These are phyloP conservation scores for Saimiri boliviensis DNA, from an alignment of 2,113 vertebrate genomes.

Conservation along the genomic window DNA sequence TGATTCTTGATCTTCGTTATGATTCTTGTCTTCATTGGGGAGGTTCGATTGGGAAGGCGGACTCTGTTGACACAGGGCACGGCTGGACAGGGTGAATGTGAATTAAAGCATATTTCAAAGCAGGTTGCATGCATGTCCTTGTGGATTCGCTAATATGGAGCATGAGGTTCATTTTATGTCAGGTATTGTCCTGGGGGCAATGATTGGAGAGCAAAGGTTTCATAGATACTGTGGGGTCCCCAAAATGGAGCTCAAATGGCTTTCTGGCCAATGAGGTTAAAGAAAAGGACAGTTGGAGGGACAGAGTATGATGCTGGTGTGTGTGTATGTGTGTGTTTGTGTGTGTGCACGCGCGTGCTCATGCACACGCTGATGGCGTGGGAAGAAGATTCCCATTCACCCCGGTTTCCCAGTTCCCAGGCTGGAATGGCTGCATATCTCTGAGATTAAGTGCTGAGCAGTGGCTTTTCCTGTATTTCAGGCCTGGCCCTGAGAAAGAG, in stretches of 20 bases:
- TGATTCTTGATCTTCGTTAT: not conserved
- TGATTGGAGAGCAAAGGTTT: too few species aligned
- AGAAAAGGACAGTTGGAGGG: not conserved
- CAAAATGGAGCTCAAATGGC: not conserved
- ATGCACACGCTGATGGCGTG: too few species aligned
- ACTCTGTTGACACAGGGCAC: not conserved
- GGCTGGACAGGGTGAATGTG: not conserved
- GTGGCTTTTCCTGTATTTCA: too few species aligned
- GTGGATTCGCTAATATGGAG: not conserved
- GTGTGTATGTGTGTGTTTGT: not conserved
- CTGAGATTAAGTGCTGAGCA: not conserved
- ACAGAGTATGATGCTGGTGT: not conserved
- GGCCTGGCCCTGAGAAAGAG: not conserved
- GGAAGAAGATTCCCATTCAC: too few species aligned
- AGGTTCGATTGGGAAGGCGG: too few species aligned
- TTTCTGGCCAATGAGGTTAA: not conserved
- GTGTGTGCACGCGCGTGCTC: rapidly evolving
- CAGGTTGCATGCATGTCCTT: not conserved
- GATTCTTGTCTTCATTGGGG: not conserved
- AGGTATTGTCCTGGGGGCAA: not conserved
- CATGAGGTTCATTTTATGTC: rapidly evolving
- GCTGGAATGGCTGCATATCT: rapidly evolving
- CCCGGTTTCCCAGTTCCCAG: not conserved
- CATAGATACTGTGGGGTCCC: not conserved
- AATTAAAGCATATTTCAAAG: not conserved